These are phyloP conservation scores for Plectropomus leopardus DNA, from an alignment of 2,113 vertebrate species.

Conservation along the genomic window DNA sequence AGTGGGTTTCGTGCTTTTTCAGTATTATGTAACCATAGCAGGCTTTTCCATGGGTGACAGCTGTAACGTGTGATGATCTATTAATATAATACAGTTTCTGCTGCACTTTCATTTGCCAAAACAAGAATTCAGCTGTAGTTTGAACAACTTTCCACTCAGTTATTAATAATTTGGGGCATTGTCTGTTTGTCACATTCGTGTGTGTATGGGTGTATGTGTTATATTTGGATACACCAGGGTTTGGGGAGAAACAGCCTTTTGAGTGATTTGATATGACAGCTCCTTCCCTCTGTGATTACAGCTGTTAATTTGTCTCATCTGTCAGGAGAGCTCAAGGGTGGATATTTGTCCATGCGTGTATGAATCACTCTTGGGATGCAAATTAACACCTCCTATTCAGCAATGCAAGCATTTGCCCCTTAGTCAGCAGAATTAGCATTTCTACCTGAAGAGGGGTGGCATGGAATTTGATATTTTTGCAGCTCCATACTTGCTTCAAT, in stretches of 20 bases:
- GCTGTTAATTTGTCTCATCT: slow-evolving; percentile 77
- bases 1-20: background rate
- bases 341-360: slow-evolving; percentile 63
- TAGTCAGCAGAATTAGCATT: slow-evolving; percentile 44
- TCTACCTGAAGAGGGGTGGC: slow-evolving; percentile 33
- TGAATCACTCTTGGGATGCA: slow-evolving; percentile 49
- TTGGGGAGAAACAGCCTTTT: slow-evolving; percentile 27
- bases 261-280: slow-evolving; percentile 70
- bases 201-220: background rate
- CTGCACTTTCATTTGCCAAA: background rate
- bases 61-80: slow-evolving; percentile 1
- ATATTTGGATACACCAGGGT: background rate
- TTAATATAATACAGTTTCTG: background rate
- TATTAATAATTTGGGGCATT: slow-evolving; percentile 6
- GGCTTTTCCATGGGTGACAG: background rate
- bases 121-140: background rate
- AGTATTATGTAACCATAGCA: background rate
- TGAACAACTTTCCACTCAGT: background rate
- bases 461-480: background rate
- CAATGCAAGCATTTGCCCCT: slow-evolving; percentile 25
- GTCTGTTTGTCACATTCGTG: slow-evolving; percentile 17
- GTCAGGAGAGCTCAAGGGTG: slow-evolving; percentile 65
- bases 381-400: slow-evolving; percentile 54
- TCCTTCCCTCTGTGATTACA: slow-evolving; percentile 70
- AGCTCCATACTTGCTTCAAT: background rate